Evolutionary conservation across 1,140 invertebrate genomes (phyloP), one percentile per base, ranked within the genome.

Genomic region (Lepidurus packardi): DNA sequence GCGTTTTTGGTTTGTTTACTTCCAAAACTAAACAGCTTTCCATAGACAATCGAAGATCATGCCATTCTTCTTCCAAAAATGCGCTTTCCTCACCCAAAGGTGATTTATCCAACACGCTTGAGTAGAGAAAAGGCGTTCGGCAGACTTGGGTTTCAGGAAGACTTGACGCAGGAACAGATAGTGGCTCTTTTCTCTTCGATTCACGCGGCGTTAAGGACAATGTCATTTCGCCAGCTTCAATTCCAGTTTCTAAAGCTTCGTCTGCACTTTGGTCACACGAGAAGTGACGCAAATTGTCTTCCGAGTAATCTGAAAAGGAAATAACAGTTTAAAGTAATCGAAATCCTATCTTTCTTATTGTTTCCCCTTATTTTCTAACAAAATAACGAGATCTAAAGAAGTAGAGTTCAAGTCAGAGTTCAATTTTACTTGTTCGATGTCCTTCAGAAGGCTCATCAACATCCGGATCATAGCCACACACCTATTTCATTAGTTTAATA

Each of bases 391-490:
- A 34, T 34, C 34, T 34, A 34, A 34, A 4, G 34, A 34, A 34
- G 34, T 34, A 34, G 3, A 34, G 3, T 4, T 34, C 34, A 34
- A 34, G 34, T 34, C n/a, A n/a, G n/a, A n/a, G n/a, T n/a, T n/a
- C n/a, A n/a, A n/a, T n/a, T 34, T 65, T 65, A 65, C 53, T 65
- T 13, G 53, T 65, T 65, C 53, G 53, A 65, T 65, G 53, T 65
- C 53, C 53, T 65, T 65, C 73, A 45, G 74, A 45, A 24, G 78
- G 76, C 47, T 74, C 74, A 16, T 80, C 78, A 73, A 75, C 80
- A 41, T 82, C 82, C 47, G 77, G 79, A 79, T 86, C 84, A 80
- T 84, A 84, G 42, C 85, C 85, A 83, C 85, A 86, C 34, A 84
- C 53, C 86, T 86, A 47, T 78, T 81, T 24, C 1, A 42, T 25